Base-by-base conservation (phyloP, 2,888 invertebrate genomes). In the Rhingia rostrata region DNA sequence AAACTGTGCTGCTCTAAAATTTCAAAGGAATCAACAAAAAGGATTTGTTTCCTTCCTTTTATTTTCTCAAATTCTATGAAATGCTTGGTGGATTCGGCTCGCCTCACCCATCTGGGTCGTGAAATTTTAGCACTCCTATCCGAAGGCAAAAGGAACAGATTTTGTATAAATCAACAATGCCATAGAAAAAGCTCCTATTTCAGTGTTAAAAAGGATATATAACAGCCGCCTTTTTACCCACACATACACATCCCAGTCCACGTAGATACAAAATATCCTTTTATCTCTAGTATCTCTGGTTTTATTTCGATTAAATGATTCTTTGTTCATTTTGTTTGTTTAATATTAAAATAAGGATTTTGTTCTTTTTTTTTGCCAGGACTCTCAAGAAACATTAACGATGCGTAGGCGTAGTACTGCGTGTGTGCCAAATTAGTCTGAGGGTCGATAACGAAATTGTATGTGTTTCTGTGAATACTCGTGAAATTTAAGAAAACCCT, bases 81-180 rank as follows among this genome's bases (percentile, higher is more conserved):
- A 60, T 33, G 60, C 45, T 33, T 43, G 33, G n/a, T 22, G 43
- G 35, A 67, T 54, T 2, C 4, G 43, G 4, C 43, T 43, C 14
- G 33, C 43, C 60, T 1, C 39, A 49, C 6, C 35, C 47, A 60
- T 60, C 63, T 22, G 10, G 7, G 32, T 6, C 9, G 22, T 47
- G 35, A 37, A 49, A 49, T 37, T 64, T 32, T 32, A 64, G n/a
- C 30, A 12, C 4, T 30, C n/a, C 10, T 7, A 63, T 32, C 4
- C 45, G 6, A 56, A 43, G 60, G 7, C 51, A 30, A 22, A 54
- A 22, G 32, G 4, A 39, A 30, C n/a, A 67, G 43, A 54, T 6
- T 53, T 33, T 37, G 58, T 39, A 60, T 70, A 74, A 74, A 74
- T 74, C 74, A 74, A 66, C 54, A 58, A 49, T 70, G 43, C 6